Percentiles rank a stretch among this genome's conserved stretches.
Conservation (phyloP, 2,113 vertebrate genomes). For the Spea multiplicata region DNA sequence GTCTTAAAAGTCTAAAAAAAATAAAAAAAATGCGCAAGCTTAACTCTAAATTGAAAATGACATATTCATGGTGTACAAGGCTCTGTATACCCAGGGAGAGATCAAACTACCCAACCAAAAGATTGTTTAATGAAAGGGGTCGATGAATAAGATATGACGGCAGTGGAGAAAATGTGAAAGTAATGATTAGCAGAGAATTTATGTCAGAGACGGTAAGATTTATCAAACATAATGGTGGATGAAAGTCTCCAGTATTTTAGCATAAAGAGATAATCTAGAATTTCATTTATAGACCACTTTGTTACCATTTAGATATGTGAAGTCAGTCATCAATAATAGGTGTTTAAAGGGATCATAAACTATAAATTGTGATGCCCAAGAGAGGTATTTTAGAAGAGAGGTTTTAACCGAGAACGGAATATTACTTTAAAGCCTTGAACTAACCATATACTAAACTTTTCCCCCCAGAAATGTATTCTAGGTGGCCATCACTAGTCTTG, state of each 20-base stretch:
- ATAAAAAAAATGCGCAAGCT: not conserved
- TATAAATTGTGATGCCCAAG: conserved; percentile 42
- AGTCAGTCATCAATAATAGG: conserved; percentile 43
- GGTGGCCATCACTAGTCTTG: too few relatives aligned
- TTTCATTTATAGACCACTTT: conserved; percentile 42
- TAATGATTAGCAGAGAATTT: conserved; percentile 40
- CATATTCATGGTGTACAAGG: conserved; percentile 29
- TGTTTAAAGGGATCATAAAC: conserved; percentile 19
- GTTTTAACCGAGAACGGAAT: not conserved
- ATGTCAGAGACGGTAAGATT: conserved; percentile 45
- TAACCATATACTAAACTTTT: conserved; percentile 21
- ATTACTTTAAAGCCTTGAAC: not conserved
- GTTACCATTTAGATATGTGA: conserved; percentile 31
- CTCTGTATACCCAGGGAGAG: conserved; percentile 24
- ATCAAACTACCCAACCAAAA: conserved; percentile 40
- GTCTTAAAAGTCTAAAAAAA: conserved; percentile 42
- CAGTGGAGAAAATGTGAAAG: conserved; percentile 18
- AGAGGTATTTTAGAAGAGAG: conserved; percentile 13
- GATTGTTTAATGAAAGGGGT: conserved; percentile 48
- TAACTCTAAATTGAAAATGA: conserved; percentile 37
- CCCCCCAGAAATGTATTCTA: not conserved
- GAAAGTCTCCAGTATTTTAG: conserved; percentile 45
- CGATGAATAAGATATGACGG: conserved; percentile 30
- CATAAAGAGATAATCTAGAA: conserved; percentile 35
- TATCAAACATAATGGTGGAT: conserved; percentile 47